Base-by-base conservation (phyloP, 2,797 vertebrate species). In the Saguinus oedipus region DNA sequence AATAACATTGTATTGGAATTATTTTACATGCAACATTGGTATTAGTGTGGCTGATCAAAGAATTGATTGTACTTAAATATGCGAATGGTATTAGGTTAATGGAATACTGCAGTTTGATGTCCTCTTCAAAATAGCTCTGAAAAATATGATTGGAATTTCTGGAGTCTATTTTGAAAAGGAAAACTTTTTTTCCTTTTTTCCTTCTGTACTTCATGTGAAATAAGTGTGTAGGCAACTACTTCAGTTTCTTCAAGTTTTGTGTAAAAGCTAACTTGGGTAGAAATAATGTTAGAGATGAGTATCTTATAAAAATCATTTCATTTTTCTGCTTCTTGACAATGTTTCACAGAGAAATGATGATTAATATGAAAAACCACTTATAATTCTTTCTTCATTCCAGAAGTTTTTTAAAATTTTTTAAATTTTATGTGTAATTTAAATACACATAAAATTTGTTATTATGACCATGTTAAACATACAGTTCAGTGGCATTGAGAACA, bases 241-340 rank as follows among this genome's bases (percentile, higher is more conserved):
- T 83, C 26, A 91, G 24, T 97, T 93, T 72, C 55, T 78, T 93
- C 24, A 88, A 22, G 13, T 46, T 95, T 90, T 95, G 53, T 93
- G n/a, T 30, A 59, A 97, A 93, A 82, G 22, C 20, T 92, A 14
- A 14, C 26, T 85, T 93, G 20, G 30, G 36, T 97, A 86, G 78
- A 93, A 94, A 91, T 92, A 93, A 94, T 91, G 59, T 22, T 68
- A 42, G 44, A 75, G 27, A 81, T 74, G 27, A 94, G 4, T 96
- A 55, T 93, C 42, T 90, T 95, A 79, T 26, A 88, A 79, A 79
- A 59, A 79, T 87, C 15, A 75, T 82, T 50, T 61, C 33, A 50
- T 74, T 92, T 93, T 92, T 90, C 33, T 95, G 59, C 59, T 93
- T 78, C 88, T 70, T 84, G 59, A 78, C 88, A 81, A 86, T 86